These are phyloP conservation scores for Cyprinodon variegatus DNA, from an alignment of 2,113 vertebrate genomes.

Conservation along the genomic window DNA sequence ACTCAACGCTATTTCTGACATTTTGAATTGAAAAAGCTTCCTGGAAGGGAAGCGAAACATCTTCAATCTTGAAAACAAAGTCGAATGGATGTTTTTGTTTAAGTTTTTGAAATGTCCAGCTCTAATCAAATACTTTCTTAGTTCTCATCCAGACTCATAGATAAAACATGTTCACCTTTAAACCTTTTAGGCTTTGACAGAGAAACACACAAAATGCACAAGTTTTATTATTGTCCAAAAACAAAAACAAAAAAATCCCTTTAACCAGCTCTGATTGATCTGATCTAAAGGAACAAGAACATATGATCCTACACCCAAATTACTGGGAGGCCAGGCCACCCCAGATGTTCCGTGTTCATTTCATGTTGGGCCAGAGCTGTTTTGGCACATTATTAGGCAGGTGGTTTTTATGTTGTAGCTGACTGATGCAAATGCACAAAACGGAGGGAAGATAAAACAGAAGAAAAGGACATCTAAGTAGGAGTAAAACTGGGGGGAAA, in stretches of 20 bases:
- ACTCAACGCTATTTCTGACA: no score
- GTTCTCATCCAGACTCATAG: no score
- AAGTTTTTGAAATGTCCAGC: no score
- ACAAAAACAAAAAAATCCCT: not conserved
- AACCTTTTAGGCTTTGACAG: no score
- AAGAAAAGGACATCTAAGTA: constrained; percentile 1
- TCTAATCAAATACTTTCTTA: no score
- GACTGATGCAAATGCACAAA: constrained; percentile 6
- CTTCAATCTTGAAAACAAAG: no score
- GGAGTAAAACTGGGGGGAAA: constrained; percentile 2
- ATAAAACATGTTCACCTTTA: no score
- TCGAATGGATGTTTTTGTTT: no score
- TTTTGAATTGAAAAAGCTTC: no score
- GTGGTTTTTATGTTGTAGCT: constrained; percentile 2
- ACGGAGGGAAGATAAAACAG: constrained; percentile 1
- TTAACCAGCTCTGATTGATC: not conserved
- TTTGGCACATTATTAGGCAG: not conserved
- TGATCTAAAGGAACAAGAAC: not conserved
- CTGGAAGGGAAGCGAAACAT: no score
- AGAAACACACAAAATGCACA: not conserved
- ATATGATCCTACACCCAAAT: not conserved
- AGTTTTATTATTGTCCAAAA: not conserved
- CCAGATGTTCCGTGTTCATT: not conserved
- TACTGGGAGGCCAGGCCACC: not conserved
- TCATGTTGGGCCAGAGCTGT: constrained; percentile 1